These are phyloP conservation scores for Mythimna loreyi DNA, from an alignment of 2,888 invertebrate genomes.

Conservation along the genomic window DNA sequence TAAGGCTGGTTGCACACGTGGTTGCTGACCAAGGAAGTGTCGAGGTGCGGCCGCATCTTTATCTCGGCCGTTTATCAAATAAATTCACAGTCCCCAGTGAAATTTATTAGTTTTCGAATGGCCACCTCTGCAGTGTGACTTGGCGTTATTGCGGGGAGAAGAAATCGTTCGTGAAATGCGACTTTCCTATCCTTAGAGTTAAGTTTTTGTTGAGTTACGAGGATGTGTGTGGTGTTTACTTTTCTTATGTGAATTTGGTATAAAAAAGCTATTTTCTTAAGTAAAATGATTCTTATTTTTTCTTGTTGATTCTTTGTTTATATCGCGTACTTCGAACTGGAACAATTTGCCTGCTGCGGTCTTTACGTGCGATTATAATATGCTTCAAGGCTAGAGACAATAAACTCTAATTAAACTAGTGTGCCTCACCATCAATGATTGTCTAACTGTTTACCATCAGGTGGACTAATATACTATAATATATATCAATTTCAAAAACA, in stretches of 20 bases:
- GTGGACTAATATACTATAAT: too few relatives aligned
- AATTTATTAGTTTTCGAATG: slow-evolving; percentile 88
- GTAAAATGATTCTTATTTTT: not conserved
- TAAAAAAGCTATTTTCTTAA: not conserved
- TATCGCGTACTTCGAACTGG: too few relatives aligned
- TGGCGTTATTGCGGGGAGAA: slow-evolving; percentile 78
- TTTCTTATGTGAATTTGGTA: slow-evolving; percentile 19
- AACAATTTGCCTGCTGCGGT: too few relatives aligned
- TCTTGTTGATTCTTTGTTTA: not conserved
- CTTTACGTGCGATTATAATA: too few relatives aligned
- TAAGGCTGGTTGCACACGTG: slow-evolving; percentile 61
- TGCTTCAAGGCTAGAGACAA: too few relatives aligned
- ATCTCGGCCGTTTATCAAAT: slow-evolving; percentile 87
- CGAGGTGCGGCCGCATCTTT: slow-evolving; percentile 78
- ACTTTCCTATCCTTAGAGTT: slow-evolving; percentile 68
- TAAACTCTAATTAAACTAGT: too few relatives aligned
- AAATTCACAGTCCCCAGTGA: slow-evolving; percentile 85
- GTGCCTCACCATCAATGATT: too few relatives aligned
- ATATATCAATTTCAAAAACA: too few relatives aligned
- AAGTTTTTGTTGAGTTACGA: slow-evolving; percentile 58
- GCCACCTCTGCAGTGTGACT: slow-evolving; percentile 81
- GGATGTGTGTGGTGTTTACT: slow-evolving; percentile 41
- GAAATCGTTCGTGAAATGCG: slow-evolving; percentile 75
- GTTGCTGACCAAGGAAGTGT: slow-evolving; percentile 76
- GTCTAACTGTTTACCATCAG: too few relatives aligned